These are phyloP conservation scores for Acronicta psi DNA, from an alignment of 2,888 invertebrate species.

Conservation along the genomic window DNA sequence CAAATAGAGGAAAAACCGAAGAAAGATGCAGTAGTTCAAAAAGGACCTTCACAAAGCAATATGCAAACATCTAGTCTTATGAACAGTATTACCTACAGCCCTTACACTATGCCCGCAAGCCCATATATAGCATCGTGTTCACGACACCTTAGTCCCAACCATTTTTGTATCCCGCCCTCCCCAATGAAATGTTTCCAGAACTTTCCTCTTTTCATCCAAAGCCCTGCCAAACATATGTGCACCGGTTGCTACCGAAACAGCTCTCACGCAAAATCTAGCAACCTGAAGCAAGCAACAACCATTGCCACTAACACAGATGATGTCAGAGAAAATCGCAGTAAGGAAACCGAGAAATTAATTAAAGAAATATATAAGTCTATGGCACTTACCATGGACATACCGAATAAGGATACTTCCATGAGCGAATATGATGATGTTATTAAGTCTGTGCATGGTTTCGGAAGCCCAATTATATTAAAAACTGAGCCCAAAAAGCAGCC, in stretches of 20 bases:
- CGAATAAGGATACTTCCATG: conserved; percentile 64
- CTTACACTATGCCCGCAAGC: conserved; percentile 67
- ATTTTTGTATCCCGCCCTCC: conserved; percentile 58
- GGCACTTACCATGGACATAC: conserved; percentile 67
- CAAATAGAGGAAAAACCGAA: conserved; percentile 58
- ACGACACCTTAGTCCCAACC: conserved; percentile 60
- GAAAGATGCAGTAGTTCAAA: conserved; percentile 77
- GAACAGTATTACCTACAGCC: conserved; percentile 73
- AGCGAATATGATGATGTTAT: conserved; percentile 58
- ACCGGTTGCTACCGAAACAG: conserved; percentile 64
- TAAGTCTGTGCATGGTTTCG: conserved; percentile 32
- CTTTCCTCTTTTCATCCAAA: conserved; percentile 74
- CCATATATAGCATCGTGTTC: conserved; percentile 69
- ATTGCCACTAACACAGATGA: conserved; percentile 75
- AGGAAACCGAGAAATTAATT: conserved; percentile 78
- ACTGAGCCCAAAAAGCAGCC: conserved; percentile 34
- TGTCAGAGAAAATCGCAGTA: conserved; percentile 52
- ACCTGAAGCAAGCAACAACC: conserved; percentile 55
- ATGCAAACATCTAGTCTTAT: conserved; percentile 69
- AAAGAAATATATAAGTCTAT: conserved; percentile 84
- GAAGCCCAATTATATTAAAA: conserved; percentile 21
- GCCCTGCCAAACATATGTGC: conserved; percentile 65
- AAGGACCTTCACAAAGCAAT: conserved; percentile 68
- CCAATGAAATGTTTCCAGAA: conserved; percentile 70
- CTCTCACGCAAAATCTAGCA: conserved; percentile 39